phyloP scores from a whole-genome alignment of 2,113 vertebrate species.

The Apus apus region DNA sequence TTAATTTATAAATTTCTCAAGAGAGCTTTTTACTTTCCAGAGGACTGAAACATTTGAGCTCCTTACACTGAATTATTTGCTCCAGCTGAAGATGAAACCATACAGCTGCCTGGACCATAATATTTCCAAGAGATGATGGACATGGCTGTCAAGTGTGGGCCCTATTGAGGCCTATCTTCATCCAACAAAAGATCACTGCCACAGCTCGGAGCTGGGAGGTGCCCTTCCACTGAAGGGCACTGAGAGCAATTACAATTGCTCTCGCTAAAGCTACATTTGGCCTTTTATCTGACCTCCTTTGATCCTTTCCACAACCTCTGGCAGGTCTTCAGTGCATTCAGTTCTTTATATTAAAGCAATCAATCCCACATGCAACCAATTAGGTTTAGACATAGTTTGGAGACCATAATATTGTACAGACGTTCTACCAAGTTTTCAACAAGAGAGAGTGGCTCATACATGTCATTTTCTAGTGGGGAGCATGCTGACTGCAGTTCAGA shows the following conservation, averaged over 20 bases:
- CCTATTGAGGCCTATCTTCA: neutral
- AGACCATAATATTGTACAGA: constrained; percentile 42
- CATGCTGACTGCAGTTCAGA: constrained; percentile 29
- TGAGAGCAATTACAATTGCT: neutral
- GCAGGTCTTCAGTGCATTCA: constrained; percentile 36
- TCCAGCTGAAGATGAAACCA: neutral
- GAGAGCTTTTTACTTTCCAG: constrained; percentile 14
- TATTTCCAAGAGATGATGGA: neutral
- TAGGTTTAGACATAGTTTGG: constrained; percentile 22
- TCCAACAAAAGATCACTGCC: neutral
- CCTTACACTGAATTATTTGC: neutral
- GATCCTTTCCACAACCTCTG: constrained; percentile 31
- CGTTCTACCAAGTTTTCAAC: constrained; percentile 42
- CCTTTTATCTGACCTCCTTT: constrained; percentile 44
- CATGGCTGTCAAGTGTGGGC: neutral
- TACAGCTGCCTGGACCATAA: neutral
- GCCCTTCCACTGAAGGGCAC: neutral
- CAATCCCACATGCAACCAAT: constrained; percentile 48
- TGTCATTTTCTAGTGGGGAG: constrained; percentile 53
- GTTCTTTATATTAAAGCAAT: constrained; percentile 48
- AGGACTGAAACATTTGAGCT: neutral
- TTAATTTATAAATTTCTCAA: neutral
- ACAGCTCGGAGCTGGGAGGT: neutral
- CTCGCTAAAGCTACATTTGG: neutral
- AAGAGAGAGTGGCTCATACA: constrained; percentile 35